A percentile compares a stretch with the other conserved stretches of the same genome.
phyloP scores from a whole-genome alignment of 2,113 vertebrate species.

The Geothlypis trichas region DNA sequence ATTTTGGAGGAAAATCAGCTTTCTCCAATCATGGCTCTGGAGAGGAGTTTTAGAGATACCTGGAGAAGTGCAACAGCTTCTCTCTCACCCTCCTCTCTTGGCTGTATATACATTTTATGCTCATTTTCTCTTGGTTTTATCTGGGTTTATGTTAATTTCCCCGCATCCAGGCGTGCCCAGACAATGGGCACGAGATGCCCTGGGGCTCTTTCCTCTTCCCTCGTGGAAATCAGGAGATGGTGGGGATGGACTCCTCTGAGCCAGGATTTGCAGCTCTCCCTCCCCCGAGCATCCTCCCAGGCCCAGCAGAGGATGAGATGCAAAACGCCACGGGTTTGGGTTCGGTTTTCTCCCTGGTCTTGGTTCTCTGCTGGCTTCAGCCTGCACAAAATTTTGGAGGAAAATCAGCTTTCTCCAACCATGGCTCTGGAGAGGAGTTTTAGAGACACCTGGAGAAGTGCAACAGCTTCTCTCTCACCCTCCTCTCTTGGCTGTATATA shows the following conservation, averaged over 20 bases:
- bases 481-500: background rate
- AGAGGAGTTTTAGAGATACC: background rate
- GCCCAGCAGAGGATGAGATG: background rate
- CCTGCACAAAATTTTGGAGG: background rate
- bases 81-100: background rate
- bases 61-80: background rate
- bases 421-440: background rate
- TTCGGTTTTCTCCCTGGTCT: background rate
- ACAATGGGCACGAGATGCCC: too few species aligned
- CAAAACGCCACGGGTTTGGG: background rate
- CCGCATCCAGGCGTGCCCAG: rapidly evolving
- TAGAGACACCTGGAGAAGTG: background rate
- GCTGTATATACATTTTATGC: background rate
- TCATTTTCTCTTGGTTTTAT: background rate
- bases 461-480: background rate
- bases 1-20: background rate
- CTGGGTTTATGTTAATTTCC: background rate
- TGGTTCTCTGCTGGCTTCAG: rapidly evolving
- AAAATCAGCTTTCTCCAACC: background rate
- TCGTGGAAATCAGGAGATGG: background rate
- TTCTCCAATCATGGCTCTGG: background rate
- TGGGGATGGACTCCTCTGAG: background rate
- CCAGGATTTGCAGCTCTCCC: background rate
- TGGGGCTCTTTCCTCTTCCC: background rate
- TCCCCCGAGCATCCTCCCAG: background rate